Conservation (phyloP, 2,797 vertebrate species). For the Myiotriccus ornatus region DNA sequence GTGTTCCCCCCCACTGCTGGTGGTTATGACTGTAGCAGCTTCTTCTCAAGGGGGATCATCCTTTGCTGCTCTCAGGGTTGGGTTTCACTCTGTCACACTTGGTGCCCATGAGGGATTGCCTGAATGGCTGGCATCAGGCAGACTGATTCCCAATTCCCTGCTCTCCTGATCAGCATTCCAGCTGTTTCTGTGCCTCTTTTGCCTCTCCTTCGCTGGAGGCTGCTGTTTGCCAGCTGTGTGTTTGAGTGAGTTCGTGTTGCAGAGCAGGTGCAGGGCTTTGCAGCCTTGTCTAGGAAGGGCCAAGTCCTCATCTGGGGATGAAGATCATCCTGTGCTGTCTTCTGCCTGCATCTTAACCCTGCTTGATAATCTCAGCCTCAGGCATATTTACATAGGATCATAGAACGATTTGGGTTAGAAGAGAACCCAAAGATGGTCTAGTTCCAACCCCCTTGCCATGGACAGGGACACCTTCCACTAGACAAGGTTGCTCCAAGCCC, state of each 20-base stretch:
- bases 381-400: not conserved
- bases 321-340: not conserved
- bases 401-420: fast-evolving
- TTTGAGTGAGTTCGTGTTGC: not conserved
- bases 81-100: not conserved
- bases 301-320: fast-evolving
- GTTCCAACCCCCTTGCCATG: fast-evolving
- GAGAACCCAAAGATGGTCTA: not conserved
- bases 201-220: not conserved
- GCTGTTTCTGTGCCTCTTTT: not conserved
- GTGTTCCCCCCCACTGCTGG: fast-evolving
- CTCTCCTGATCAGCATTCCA: not conserved
- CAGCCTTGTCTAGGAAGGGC: not conserved
- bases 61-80: not conserved
- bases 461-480: not conserved
- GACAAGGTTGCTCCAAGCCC: not conserved
- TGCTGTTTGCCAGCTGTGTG: not conserved
- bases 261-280: not conserved
- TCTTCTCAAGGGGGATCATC: not conserved
- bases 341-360: not conserved
- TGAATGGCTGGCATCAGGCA: not conserved
- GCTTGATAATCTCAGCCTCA: not conserved
- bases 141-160: fast-evolving
- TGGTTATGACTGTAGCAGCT: not conserved
- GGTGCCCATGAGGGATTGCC: fast-evolving